Conservation (phyloP, 2,888 invertebrate genomes). For the Drosophila meridiana region DNA sequence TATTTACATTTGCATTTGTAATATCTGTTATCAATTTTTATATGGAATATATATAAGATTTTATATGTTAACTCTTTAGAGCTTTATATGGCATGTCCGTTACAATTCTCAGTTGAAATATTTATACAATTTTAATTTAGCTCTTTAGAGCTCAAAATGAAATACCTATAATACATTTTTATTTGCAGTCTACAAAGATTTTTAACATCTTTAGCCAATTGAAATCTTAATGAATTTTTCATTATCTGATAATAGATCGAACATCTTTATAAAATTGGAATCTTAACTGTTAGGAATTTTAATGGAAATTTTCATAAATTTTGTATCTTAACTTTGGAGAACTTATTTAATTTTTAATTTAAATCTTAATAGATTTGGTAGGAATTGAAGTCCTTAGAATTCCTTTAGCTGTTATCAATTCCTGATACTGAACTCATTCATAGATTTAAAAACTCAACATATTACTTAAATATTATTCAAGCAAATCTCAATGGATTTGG, state of each 20-base stretch:
- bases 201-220: too few species aligned
- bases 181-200: background rate
- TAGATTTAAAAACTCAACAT: too few species aligned
- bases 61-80: background rate
- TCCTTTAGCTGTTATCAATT: background rate
- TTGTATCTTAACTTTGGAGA: background rate
- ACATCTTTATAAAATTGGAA: too few species aligned
- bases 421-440: too few species aligned
- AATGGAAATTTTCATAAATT: too few species aligned
- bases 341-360: too few species aligned
- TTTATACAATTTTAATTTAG: background rate
- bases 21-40: background rate
- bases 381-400: too few species aligned
- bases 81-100: background rate
- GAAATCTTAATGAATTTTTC: background rate
- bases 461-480: background rate
- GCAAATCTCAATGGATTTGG: background rate
- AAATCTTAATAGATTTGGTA: background rate
- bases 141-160: background rate
- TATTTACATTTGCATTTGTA: background rate
- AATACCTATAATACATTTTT: background rate
- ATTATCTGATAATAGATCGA: too few species aligned
- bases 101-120: background rate
- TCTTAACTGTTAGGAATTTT: too few species aligned
- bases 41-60: background rate